These are phyloP conservation scores for Borostomias antarcticus DNA, from an alignment of 2,797 vertebrate species.

Conservation along the genomic window DNA sequence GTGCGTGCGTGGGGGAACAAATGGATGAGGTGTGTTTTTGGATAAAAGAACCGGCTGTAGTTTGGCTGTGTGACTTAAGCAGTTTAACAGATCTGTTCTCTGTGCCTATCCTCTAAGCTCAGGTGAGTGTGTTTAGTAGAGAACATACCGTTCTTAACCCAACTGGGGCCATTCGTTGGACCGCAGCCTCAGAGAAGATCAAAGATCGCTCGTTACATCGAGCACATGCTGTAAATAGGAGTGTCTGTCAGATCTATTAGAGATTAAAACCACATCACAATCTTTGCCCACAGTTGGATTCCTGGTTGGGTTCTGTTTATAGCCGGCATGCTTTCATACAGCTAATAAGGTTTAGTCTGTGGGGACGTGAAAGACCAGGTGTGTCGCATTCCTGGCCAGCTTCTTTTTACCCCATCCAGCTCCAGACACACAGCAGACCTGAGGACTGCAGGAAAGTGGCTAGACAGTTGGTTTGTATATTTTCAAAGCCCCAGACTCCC, in stretches of 20 bases:
- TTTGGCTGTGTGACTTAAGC: slow-evolving; percentile 1
- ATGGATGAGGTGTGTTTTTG: too few species aligned
- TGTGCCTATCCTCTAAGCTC: neutral
- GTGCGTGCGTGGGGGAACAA: too few species aligned
- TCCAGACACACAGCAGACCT: slow-evolving; percentile 82
- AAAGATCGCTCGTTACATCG: neutral
- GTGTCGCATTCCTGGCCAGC: slow-evolving; percentile 76
- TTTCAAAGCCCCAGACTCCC: slow-evolving; percentile 87
- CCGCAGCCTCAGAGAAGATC: neutral
- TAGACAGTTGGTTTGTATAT: slow-evolving; percentile 94
- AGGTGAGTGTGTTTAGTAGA: neutral
- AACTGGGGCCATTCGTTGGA: neutral
- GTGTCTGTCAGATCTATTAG: slow-evolving; percentile 28
- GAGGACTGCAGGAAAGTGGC: slow-evolving; percentile 90
- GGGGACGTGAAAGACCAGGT: slow-evolving; percentile 82
- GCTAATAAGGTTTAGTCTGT: slow-evolving; percentile 75
- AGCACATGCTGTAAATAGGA: slow-evolving; percentile 3
- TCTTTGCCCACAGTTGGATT: neutral
- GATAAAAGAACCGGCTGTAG: too few species aligned
- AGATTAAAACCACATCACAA: neutral
- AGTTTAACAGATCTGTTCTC: neutral
- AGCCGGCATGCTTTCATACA: slow-evolving; percentile 67
- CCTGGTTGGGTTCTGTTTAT: slow-evolving; percentile 9
- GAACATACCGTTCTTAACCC: neutral
- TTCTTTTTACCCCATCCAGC: slow-evolving; percentile 87